Conservation (phyloP, 2,113 vertebrate genomes). For the cattle (Bos taurus) region DNA sequence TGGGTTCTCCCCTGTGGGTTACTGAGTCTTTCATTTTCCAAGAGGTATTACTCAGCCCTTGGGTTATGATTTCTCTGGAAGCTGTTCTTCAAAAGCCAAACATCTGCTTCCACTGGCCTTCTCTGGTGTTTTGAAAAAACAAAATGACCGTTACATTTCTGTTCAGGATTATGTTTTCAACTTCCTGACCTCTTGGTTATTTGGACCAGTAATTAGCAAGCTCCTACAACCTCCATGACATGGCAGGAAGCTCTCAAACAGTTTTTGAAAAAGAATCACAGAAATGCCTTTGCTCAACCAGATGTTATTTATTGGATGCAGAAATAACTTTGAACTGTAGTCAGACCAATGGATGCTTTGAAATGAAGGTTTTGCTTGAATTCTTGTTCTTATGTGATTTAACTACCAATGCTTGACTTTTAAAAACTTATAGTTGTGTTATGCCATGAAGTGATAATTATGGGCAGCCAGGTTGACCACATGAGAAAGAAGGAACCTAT, state of each 20-base stretch:
- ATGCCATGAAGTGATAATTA: not conserved
- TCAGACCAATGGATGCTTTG: not conserved
- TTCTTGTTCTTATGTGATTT: not conserved
- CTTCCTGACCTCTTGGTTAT: not conserved
- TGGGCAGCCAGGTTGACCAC: not conserved
- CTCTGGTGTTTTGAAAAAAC: not conserved
- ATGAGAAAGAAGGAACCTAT: not conserved
- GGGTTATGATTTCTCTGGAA: not conserved
- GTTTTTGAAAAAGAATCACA: not conserved
- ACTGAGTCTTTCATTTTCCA: conserved; percentile 26
- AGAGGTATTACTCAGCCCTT: not conserved
- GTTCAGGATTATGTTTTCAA: not conserved
- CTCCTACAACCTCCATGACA: not conserved
- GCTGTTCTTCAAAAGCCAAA: not conserved
- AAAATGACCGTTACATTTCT: conserved; percentile 6
- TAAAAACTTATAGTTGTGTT: not conserved
- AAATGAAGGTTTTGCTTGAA: conserved; percentile 1
- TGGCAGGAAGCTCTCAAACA: not conserved
- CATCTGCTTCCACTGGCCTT: not conserved
- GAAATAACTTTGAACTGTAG: not conserved
- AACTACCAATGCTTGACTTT: not conserved
- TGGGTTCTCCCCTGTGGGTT: not conserved
- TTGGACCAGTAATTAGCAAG: not conserved
- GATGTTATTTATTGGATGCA: not conserved
- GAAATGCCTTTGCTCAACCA: not conserved